phyloP scores from a whole-genome alignment of 1,140 invertebrate species.

The Drosophila ficusphila region DNA sequence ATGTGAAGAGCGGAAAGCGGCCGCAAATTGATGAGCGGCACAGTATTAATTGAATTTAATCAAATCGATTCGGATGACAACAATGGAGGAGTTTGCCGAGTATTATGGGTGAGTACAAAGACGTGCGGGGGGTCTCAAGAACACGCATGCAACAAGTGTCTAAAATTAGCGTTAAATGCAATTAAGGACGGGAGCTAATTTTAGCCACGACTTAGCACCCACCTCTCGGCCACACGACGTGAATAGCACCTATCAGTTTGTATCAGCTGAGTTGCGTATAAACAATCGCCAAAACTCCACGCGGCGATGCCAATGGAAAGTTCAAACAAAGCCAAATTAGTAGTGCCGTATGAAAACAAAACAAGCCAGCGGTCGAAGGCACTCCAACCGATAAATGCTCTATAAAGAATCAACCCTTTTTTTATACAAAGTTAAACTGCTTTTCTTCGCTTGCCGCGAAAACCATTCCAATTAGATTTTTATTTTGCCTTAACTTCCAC shows the following conservation, averaged over 20 bases:
- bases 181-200: constrained; percentile 52
- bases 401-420: neutral
- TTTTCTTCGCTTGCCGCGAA: neutral
- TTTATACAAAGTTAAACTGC: constrained; percentile 4
- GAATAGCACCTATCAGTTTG: constrained; percentile 8
- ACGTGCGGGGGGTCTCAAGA: constrained; percentile 1
- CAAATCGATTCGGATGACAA: constrained; percentile 35
- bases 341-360: constrained; percentile 35
- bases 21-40: constrained; percentile 27
- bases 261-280: constrained; percentile 29
- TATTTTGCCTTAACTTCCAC: neutral
- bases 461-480: neutral
- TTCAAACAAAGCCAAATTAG: constrained; percentile 51
- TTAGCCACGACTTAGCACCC: constrained; percentile 59
- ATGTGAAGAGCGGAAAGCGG: constrained; percentile 38
- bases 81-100: constrained; percentile 55
- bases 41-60: constrained; percentile 50
- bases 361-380: neutral
- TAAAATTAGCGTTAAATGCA: constrained; percentile 66
- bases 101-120: constrained; percentile 46
- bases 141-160: constrained; percentile 50
- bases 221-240: constrained; percentile 33
- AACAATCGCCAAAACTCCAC: constrained; percentile 44
- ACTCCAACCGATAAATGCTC: constrained; percentile 14
- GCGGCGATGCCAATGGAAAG: constrained; percentile 43